A percentile compares a stretch with the other conserved stretches of the same genome.
These are phyloP conservation scores for Nannoperca obscura DNA, from an alignment of 2,797 vertebrate genomes.

Conservation along the genomic window DNA sequence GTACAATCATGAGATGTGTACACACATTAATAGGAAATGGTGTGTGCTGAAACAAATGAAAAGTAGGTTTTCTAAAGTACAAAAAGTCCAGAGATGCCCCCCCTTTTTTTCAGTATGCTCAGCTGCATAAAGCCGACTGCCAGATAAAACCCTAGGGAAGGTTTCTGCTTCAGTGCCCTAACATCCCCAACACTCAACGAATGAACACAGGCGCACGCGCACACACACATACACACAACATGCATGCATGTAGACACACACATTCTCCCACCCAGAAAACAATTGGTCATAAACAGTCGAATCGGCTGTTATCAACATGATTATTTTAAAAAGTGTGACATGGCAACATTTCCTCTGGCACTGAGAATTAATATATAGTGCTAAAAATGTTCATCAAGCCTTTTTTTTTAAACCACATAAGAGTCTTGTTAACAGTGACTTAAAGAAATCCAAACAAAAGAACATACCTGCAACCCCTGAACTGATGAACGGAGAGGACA, in stretches of 20 bases:
- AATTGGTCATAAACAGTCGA: slow-evolving; percentile 52
- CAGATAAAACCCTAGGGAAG: slow-evolving; percentile 81
- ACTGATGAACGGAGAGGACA: slow-evolving; percentile 93
- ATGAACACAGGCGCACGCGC: slow-evolving; percentile 61
- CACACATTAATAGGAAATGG: slow-evolving; percentile 34
- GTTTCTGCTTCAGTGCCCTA: slow-evolving; percentile 81
- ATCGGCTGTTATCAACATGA: slow-evolving; percentile 35
- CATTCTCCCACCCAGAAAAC: slow-evolving; percentile 66
- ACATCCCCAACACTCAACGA: slow-evolving; percentile 78
- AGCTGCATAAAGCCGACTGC: slow-evolving; percentile 81
- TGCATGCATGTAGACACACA: slow-evolving; percentile 42
- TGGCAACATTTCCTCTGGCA: slow-evolving; percentile 13
- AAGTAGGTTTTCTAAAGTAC: slow-evolving; percentile 73
- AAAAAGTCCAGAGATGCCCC: slow-evolving; percentile 77
- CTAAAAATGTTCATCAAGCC: neutral
- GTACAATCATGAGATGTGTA: slow-evolving; percentile 22
- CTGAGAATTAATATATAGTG: neutral
- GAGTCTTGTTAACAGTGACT: neutral
- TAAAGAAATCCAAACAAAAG: neutral
- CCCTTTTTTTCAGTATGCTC: slow-evolving; percentile 72
- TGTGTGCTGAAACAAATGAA: slow-evolving; percentile 60
- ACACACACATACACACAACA: slow-evolving; percentile 41
- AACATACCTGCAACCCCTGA: slow-evolving; percentile 92
- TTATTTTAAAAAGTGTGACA: slow-evolving; percentile 33
- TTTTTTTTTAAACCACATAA: neutral